These are phyloP conservation scores for Drosophila chauvacae DNA, from an alignment of 1,140 invertebrate species.

Conservation along the genomic window DNA sequence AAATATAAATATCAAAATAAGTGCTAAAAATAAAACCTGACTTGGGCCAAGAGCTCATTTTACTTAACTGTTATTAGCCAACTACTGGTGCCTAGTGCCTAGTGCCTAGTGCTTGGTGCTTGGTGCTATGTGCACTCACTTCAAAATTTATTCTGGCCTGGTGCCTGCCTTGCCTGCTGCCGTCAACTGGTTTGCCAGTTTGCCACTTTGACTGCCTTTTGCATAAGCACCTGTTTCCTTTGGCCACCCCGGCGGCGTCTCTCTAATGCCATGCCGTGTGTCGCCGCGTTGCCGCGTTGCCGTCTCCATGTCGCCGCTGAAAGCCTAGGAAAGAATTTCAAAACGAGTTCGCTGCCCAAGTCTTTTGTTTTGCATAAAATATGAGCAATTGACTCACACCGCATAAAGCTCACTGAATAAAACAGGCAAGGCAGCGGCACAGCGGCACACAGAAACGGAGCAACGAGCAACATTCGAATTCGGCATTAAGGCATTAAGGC, in stretches of 20 bases:
- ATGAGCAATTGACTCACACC: slow-evolving; percentile 31
- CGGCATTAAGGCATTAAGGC: slow-evolving; percentile 58
- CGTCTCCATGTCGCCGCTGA: slow-evolving; percentile 5
- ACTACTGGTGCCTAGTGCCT: slow-evolving; percentile 28
- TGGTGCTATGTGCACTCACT: slow-evolving; percentile 40
- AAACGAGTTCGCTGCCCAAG: slow-evolving; percentile 70
- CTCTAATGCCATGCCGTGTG: not conserved
- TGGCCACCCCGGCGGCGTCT: slow-evolving; percentile 28
- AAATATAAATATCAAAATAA: slow-evolving; percentile 5
- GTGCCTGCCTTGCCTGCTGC: slow-evolving; percentile 13
- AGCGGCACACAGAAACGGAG: slow-evolving; percentile 8
- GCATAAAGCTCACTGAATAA: slow-evolving; percentile 7
- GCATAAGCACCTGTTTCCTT: slow-evolving; percentile 80
- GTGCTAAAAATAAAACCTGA: slow-evolving; percentile 40
- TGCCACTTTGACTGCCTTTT: slow-evolving; percentile 45
- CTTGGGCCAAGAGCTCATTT: slow-evolving; percentile 46
- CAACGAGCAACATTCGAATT: slow-evolving; percentile 60
- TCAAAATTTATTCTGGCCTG: slow-evolving; percentile 69
- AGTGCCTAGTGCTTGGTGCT: not conserved
- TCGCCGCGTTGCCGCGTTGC: not conserved
- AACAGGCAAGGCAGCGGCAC: not conserved
- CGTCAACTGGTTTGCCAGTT: slow-evolving; percentile 34
- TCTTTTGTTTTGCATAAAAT: slow-evolving; percentile 68
- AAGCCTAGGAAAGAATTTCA: slow-evolving; percentile 64
- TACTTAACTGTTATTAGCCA: slow-evolving; percentile 78